Base-by-base conservation (phyloP, 2,888 invertebrate species). In the Automeris io region DNA sequence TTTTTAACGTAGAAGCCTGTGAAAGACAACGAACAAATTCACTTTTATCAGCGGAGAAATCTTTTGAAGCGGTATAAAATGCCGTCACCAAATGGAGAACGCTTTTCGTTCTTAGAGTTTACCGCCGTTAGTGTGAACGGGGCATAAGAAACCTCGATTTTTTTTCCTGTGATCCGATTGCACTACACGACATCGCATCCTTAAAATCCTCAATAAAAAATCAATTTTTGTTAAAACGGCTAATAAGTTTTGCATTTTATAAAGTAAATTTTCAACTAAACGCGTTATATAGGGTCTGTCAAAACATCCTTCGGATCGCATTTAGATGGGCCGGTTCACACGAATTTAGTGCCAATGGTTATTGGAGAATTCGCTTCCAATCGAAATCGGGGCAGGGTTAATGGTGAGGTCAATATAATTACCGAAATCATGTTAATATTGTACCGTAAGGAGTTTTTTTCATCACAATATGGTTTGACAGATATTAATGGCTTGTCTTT, bases 391-490 rank as follows among this genome's bases (percentile, higher is more conserved):
- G 1, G 16, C n/a, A 29, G 29, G 29, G 29, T 29, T 29, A 42
- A 31, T 16, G 16, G 35, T 36, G 16, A 37, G 41, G 41, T 41
- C 39, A 41, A 38, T 33, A 41, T 39, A 32, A 38, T 36, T 33
- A 33, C 16, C 8, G n/a, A 7, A 16, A 29, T 16, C 29, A 16
- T 13, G 29, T 29, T 29, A 29, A 29, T 29, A 29, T 16, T 16
- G 16, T 29, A 29, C 29, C 29, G 29, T 29, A 29, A 29, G 13
- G 6, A 4, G 29, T 29, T 16, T 29, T 7, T 16, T 8, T 16
- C 4, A 16, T 16, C 9, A 8, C 13, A 16, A 29, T 16, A 16
- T 16, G 4, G 13, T 29, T 29, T 29, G 29, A 29, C 13, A 16
- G 29, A 29, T 29, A 29, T 29, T 29, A 29, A 29, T 29, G 29